phyloP scores from a whole-genome alignment of 1,140 invertebrate genomes.

The Leptestheria dahalacensis region DNA sequence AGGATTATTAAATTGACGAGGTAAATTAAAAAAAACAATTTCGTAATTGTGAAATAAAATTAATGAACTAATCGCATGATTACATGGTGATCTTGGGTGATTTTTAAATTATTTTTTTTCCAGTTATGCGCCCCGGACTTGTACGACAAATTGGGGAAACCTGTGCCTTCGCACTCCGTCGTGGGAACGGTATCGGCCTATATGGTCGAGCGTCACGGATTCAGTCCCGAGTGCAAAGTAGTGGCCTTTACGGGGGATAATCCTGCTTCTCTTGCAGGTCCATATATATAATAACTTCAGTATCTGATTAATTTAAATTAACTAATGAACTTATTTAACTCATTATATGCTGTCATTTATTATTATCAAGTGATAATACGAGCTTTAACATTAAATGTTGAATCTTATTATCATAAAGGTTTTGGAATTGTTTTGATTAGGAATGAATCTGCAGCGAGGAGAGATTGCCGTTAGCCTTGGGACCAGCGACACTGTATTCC shows the following conservation, averaged over 20 bases:
- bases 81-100: no score
- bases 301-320: no score
- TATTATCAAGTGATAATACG: no score
- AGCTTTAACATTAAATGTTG: no score
- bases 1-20: no score
- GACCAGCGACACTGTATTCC: slow-evolving; percentile 80
- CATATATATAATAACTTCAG: neutral
- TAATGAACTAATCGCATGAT: no score
- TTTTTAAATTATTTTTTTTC: slow-evolving; percentile 18
- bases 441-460: slow-evolving; percentile 58
- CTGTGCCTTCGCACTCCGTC: slow-evolving; percentile 48
- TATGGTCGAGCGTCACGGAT: slow-evolving; percentile 70
- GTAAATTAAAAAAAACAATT: no score
- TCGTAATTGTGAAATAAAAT: no score
- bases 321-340: no score
- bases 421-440: slow-evolving; percentile 30
- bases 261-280: slow-evolving; percentile 65
- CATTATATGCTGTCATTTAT: no score
- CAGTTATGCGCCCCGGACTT: slow-evolving; percentile 53
- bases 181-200: slow-evolving; percentile 60
- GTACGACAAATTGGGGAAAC: slow-evolving; percentile 42
- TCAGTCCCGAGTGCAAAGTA: slow-evolving; percentile 58
- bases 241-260: slow-evolving; percentile 90
- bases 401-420: neutral
- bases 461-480: slow-evolving; percentile 82